Percentiles rank a stretch among this genome's conserved stretches.
Evolutionary conservation across 2,888 invertebrate genomes (phyloP).

Genomic region (Acleris holmiana): DNA sequence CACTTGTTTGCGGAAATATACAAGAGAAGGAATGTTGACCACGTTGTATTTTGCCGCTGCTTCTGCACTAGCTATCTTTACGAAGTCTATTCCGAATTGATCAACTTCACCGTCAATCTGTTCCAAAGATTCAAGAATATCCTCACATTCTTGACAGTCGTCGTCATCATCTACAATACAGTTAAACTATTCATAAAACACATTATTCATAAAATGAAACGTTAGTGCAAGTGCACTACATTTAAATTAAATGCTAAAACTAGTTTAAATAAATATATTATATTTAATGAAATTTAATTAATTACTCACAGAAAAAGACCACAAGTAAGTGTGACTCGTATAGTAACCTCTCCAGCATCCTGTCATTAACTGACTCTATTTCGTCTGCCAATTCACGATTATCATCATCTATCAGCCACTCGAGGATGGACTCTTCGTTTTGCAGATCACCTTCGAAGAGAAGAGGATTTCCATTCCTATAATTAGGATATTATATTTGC

Average conservation of each 20-base stretch:
- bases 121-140: conserved; percentile 95
- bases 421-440: conserved; percentile 95
- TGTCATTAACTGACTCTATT: conserved; percentile 95
- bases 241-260: not conserved
- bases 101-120: conserved; percentile 98
- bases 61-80: conserved; percentile 93
- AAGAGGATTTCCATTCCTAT: conserved; percentile 94
- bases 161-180: conserved; percentile 88
- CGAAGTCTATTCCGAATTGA: conserved; percentile 96
- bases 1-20: conserved; percentile 93
- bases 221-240: too few species aligned
- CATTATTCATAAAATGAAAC: not conserved
- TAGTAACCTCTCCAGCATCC: conserved; percentile 93
- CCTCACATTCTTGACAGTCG: conserved; percentile 95
- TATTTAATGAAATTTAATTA: not conserved
- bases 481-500: conserved; percentile 48
- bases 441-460: conserved; percentile 96
- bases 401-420: conserved; percentile 97
- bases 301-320: conserved; percentile 93
- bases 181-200: not conserved
- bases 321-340: conserved; percentile 94
- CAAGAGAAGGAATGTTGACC: conserved; percentile 92
- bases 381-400: conserved; percentile 96
- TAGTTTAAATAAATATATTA: not conserved
- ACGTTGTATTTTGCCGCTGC: conserved; percentile 93